Evolutionary conservation across 2,888 invertebrate genomes (phyloP).

Genomic region (Trichacis sp.): DNA sequence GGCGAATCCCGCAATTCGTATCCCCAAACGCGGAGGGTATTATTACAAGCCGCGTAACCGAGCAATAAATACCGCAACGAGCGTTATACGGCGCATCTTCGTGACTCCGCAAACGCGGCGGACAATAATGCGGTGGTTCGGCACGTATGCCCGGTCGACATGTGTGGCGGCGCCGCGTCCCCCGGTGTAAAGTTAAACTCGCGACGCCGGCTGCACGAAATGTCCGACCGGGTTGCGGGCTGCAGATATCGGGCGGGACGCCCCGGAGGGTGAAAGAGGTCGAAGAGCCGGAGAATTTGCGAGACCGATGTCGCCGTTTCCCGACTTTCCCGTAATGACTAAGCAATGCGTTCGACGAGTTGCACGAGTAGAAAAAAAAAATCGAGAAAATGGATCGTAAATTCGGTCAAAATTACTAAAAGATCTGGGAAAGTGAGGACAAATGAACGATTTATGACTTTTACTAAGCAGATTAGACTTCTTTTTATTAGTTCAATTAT

Average conservation of each 20-base stretch:
- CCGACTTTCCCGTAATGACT: slow-evolving; percentile 52
- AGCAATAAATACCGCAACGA: not conserved
- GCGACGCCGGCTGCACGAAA: slow-evolving; percentile 66
- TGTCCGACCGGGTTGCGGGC: slow-evolving; percentile 57
- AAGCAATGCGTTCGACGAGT: slow-evolving; percentile 53
- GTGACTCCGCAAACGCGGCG: not conserved
- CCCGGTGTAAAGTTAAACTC: slow-evolving; percentile 63
- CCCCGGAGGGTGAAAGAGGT: slow-evolving; percentile 7
- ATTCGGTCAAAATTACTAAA: too few species aligned
- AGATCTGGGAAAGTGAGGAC: too few species aligned
- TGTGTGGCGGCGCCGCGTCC: slow-evolving; percentile 60
- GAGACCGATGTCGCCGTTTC: not conserved
- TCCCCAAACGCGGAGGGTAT: not conserved
- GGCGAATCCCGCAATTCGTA: not conserved
- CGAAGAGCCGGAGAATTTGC: not conserved
- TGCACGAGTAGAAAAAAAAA: too few species aligned
- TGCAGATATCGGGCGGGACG: slow-evolving; percentile 33
- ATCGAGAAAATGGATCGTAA: too few species aligned
- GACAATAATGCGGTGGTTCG: not conserved
- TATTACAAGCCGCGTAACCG: not conserved
- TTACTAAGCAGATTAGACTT: too few species aligned
- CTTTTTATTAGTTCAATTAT: too few species aligned
- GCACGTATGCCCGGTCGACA: slow-evolving; percentile 55
- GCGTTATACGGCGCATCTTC: not conserved
- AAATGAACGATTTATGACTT: too few species aligned